Percentiles rank a stretch among this genome's conserved stretches.
Conservation (phyloP, 2,113 vertebrate genomes). For the Donacobius atricapilla region DNA sequence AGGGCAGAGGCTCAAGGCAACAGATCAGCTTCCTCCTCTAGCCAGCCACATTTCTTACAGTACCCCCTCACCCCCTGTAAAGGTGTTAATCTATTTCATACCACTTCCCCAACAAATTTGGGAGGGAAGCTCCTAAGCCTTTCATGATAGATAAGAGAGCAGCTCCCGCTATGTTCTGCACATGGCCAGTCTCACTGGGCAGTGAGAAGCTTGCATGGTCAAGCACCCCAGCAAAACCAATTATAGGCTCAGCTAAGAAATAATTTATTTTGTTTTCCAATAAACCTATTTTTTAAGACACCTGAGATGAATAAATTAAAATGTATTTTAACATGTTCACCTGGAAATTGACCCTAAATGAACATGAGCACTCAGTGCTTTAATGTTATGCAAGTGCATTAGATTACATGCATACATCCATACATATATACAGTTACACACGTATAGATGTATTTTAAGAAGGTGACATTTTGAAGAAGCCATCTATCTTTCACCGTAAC, state of each 20-base stretch:
- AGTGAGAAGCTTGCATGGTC: background rate
- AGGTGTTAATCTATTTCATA: background rate
- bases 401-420: slow-evolving; percentile 28
- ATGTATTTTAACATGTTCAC: background rate
- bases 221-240: background rate
- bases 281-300: background rate
- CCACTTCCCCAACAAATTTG: background rate
- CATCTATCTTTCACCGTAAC: slow-evolving; percentile 47
- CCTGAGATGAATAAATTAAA: background rate
- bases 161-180: slow-evolving; percentile 13
- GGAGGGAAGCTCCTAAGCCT: background rate
- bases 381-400: slow-evolving; percentile 22
- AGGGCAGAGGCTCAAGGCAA: background rate
- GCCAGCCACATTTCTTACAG: background rate
- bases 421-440: slow-evolving; percentile 51
- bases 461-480: slow-evolving; percentile 62
- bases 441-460: slow-evolving; percentile 57
- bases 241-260: background rate
- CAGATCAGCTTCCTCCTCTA: background rate
- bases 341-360: background rate
- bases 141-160: slow-evolving; percentile 19
- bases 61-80: background rate
- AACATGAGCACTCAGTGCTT: background rate
- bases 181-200: background rate
- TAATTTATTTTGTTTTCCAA: background rate